Conservation (phyloP, 2,888 invertebrate species). For the Megastigmus dorsalis region DNA sequence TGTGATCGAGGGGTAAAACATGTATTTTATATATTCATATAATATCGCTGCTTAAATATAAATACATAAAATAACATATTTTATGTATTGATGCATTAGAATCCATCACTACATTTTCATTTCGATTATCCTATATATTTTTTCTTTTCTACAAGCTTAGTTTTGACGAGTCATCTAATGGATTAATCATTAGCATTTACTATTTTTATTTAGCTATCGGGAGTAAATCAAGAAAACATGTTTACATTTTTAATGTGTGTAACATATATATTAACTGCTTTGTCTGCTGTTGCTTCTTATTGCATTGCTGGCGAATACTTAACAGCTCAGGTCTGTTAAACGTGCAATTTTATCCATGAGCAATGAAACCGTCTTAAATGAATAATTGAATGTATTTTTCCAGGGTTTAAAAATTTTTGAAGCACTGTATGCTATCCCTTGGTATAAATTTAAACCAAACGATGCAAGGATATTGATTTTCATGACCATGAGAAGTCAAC, state of each 20-base stretch:
- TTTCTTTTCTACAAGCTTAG: constrained; percentile 2
- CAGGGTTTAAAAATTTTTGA: not conserved
- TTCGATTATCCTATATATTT: not conserved
- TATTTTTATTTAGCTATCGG: not conserved
- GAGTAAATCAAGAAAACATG: not conserved
- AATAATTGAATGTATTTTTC: not conserved
- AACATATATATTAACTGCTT: constrained; percentile 9
- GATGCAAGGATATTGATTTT: constrained; percentile 1
- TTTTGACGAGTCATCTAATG: not conserved
- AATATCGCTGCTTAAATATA: too few species aligned
- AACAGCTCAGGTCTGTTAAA: constrained; percentile 5
- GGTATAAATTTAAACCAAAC: constrained; percentile 5
- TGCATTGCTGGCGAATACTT: constrained; percentile 28
- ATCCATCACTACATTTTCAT: too few species aligned
- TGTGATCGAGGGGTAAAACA: too few species aligned
- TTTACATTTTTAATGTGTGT: constrained; percentile 12
- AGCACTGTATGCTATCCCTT: not conserved
- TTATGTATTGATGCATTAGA: too few species aligned
- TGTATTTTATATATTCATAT: too few species aligned
- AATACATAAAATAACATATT: too few species aligned
- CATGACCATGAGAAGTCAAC: constrained; percentile 7
- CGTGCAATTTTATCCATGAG: too few species aligned
- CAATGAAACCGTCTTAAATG: too few species aligned
- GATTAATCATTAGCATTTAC: not conserved
- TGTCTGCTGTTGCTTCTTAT: constrained; percentile 4